These are phyloP conservation scores for Andrena haemorrhoa DNA, from an alignment of 2,888 invertebrate genomes.

Conservation along the genomic window DNA sequence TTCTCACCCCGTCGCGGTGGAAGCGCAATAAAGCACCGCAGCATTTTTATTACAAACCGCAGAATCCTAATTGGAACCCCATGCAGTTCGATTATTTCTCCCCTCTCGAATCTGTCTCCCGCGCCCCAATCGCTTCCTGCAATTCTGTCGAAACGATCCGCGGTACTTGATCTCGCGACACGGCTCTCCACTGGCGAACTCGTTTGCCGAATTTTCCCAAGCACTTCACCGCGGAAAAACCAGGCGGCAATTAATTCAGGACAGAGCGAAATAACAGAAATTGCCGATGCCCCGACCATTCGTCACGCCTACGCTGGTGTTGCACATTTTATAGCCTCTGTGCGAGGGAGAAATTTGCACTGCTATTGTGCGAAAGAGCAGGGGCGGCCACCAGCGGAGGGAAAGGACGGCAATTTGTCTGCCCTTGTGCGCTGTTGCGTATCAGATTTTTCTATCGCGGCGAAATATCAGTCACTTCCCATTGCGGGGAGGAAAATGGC, in stretches of 20 bases:
- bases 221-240: neutral
- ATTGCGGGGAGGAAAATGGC: neutral
- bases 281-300: neutral
- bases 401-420: neutral
- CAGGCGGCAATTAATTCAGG: neutral
- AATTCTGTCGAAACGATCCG: no score
- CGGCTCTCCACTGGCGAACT: no score
- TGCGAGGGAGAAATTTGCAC: conserved; percentile 1
- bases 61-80: conserved; percentile 67
- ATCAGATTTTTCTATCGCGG: neutral
- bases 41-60: conserved; percentile 64
- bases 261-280: neutral
- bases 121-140: neutral
- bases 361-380: neutral
- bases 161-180: neutral
- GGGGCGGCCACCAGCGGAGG: no score
- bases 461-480: neutral
- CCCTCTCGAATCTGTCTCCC: no score
- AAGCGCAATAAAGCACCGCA: conserved; percentile 60
- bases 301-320: neutral
- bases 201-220: no score
- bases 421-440: neutral
- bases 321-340: neutral
- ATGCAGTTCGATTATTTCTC: conserved; percentile 22
- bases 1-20: conserved; percentile 27